These are phyloP conservation scores for Microctenopoma steveboyesi DNA, from an alignment of 2,797 vertebrate species.

Conservation along the genomic window DNA sequence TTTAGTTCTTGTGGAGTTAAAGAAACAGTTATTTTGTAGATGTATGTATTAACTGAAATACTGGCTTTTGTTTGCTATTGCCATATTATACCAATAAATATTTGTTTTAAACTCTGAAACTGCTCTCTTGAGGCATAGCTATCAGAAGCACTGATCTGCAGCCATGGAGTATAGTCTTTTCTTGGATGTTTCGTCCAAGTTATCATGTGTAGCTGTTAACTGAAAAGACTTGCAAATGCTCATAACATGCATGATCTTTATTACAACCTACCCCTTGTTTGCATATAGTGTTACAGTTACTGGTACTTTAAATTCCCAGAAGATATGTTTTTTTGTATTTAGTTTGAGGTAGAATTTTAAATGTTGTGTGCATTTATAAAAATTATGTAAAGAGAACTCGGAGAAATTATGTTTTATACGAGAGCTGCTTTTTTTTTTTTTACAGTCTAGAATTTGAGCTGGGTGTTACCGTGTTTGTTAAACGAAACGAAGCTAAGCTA, in stretches of 20 bases:
- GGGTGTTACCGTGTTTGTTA: neutral
- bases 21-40: neutral
- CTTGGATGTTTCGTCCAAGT: neutral
- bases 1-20: slow-evolving; percentile 4
- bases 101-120: slow-evolving; percentile 10
- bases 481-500: slow-evolving; percentile 1
- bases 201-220: slow-evolving; percentile 76
- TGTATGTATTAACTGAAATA: slow-evolving; percentile 3
- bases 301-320: slow-evolving; percentile 24
- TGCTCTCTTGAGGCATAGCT: neutral
- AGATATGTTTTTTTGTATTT: slow-evolving; percentile 6
- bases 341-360: slow-evolving; percentile 18
- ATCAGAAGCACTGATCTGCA: slow-evolving; percentile 15
- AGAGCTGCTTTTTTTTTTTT: neutral
- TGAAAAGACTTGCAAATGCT: slow-evolving; percentile 90
- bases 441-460: neutral
- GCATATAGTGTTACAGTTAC: slow-evolving; percentile 63
- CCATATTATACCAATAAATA: neutral
- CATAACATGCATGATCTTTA: slow-evolving; percentile 83
- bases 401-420: slow-evolving; percentile 9
- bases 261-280: slow-evolving; percentile 80
- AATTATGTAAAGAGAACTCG: neutral
- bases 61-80: neutral
- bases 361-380: neutral
- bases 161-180: neutral